A percentile compares a stretch with the other conserved stretches of the same genome.
Evolutionary conservation across 2,797 vertebrate species (phyloP).

Genomic region (Gallirallus australis): DNA sequence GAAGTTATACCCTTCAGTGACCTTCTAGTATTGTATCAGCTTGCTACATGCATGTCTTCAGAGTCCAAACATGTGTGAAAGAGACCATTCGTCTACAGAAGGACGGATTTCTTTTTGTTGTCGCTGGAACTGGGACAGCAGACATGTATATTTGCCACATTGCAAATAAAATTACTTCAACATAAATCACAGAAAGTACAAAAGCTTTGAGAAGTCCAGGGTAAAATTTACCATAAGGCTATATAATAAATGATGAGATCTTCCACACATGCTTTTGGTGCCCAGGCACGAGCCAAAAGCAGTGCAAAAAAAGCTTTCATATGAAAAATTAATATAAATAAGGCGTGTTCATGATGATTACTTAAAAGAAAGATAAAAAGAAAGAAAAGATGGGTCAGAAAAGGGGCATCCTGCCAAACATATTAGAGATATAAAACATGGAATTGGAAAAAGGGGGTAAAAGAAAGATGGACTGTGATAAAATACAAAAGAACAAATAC

Average conservation of each 20-base stretch:
- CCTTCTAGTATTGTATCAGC: constrained; percentile 82
- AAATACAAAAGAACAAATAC: constrained; percentile 96
- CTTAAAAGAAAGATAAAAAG: constrained; percentile 47
- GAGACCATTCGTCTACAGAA: constrained; percentile 83
- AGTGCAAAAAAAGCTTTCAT: constrained; percentile 87
- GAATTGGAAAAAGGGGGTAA: constrained; percentile 76
- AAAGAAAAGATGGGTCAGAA: constrained; percentile 63
- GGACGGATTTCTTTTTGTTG: constrained; percentile 82
- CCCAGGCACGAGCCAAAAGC: constrained; percentile 85
- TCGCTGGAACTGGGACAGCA: constrained; percentile 76
- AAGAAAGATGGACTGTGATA: constrained; percentile 84
- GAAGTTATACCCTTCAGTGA: constrained; percentile 87
- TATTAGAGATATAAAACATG: constrained; percentile 74
- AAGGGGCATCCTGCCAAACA: constrained; percentile 77
- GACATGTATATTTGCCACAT: constrained; percentile 81
- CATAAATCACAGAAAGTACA: constrained; percentile 77
- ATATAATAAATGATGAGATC: constrained; percentile 80
- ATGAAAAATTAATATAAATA: constrained; percentile 73
- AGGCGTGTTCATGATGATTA: constrained; percentile 60
- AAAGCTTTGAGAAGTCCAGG: constrained; percentile 74
- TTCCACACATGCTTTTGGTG: constrained; percentile 82
- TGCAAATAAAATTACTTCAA: constrained; percentile 79
- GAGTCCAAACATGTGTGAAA: constrained; percentile 91
- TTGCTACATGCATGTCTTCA: constrained; percentile 93
- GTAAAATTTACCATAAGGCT: constrained; percentile 74